These are phyloP conservation scores for Tragelaphus imberbis DNA, from an alignment of 2,113 vertebrate genomes.

Conservation along the genomic window DNA sequence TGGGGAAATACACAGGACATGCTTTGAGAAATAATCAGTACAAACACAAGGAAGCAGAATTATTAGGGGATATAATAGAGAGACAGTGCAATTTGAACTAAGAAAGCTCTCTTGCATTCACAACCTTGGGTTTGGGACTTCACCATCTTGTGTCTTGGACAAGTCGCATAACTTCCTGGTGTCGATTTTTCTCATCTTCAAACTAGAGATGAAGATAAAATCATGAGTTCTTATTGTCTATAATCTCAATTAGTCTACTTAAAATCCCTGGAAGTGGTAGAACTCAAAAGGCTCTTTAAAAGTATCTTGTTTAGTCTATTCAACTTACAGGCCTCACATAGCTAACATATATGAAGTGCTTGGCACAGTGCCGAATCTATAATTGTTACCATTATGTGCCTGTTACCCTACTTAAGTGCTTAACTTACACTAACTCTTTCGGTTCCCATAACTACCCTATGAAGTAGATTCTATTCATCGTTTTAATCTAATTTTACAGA, in stretches of 20 bases:
- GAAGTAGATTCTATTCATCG: not conserved
- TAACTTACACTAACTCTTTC: not conserved
- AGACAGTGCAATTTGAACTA: not conserved
- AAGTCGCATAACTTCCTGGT: not conserved
- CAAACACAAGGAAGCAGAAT: not conserved
- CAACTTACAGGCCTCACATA: not conserved
- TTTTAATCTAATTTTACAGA: not conserved
- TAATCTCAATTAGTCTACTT: not conserved
- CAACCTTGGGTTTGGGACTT: not conserved
- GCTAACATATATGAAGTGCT: not conserved
- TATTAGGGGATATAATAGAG: not conserved
- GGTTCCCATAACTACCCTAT: not conserved
- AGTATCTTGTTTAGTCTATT: not conserved
- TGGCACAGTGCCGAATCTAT: rapidly evolving
- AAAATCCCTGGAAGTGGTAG: not conserved
- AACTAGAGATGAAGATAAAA: not conserved
- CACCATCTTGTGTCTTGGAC: not conserved
- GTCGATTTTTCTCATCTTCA: not conserved
- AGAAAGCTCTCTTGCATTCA: not conserved
- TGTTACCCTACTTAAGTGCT: not conserved
- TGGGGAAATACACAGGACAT: not conserved
- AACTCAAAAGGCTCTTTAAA: not conserved
- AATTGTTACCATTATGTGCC: not conserved
- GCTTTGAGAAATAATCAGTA: not conserved
- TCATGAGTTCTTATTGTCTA: not conserved